Evolutionary conservation across 2,888 invertebrate genomes (phyloP).

Genomic region (Chymomyza fuscimana): DNA sequence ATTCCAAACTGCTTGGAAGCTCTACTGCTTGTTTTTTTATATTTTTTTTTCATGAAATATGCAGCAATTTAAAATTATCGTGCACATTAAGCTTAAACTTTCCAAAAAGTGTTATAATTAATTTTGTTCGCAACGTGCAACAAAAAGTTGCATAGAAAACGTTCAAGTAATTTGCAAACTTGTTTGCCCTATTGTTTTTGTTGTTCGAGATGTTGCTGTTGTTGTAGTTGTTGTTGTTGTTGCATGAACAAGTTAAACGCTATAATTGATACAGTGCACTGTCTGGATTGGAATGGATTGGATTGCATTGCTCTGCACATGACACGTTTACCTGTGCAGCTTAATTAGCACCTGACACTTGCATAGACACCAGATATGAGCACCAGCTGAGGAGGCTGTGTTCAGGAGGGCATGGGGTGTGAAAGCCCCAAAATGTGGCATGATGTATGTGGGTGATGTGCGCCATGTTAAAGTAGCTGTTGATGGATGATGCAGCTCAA

Average conservation of each 20-base stretch:
- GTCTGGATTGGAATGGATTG: background rate
- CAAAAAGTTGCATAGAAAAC: background rate
- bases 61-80: no score
- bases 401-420: no score
- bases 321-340: conserved; percentile 25
- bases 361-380: conserved; percentile 24
- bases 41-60: no score
- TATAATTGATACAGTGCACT: conserved; percentile 44
- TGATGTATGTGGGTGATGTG: background rate
- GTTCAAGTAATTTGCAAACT: background rate
- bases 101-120: background rate
- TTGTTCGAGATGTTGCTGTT: conserved; percentile 8
- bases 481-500: background rate
- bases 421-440: background rate
- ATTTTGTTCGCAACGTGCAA: background rate
- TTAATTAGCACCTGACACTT: conserved; percentile 65
- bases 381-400: background rate
- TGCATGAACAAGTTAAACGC: conserved; percentile 34
- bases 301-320: background rate
- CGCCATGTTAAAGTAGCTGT: background rate
- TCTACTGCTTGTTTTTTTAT: no score
- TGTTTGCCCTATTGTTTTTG: background rate
- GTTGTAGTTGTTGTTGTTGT: conserved; percentile 13
- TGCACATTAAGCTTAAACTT: no score
- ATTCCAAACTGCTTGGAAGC: no score